Conservation (phyloP, 1,140 invertebrate species). For the Sycophila sp. region DNA sequence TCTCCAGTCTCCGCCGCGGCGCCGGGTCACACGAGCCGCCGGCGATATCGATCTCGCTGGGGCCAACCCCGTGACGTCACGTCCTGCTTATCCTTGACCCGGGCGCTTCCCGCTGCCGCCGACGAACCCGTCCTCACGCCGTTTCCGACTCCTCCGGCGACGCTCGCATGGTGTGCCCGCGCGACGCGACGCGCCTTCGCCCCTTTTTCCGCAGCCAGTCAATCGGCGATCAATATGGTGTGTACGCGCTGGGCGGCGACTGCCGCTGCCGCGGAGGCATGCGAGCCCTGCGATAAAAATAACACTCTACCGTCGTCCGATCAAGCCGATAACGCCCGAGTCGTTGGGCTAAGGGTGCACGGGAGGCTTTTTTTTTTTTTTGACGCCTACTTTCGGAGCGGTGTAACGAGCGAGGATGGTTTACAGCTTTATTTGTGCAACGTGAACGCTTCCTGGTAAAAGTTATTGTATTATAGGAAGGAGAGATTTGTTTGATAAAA, state of each 20-base stretch:
- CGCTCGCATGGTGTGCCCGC: background rate
- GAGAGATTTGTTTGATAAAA: too few species aligned
- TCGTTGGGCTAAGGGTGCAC: background rate
- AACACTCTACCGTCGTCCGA: background rate
- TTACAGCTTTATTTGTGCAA: too few species aligned
- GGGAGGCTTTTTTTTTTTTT: too few species aligned
- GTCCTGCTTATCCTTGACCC: conserved; percentile 66
- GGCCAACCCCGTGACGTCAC: conserved; percentile 56
- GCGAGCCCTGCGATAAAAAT: background rate
- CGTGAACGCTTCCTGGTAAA: too few species aligned
- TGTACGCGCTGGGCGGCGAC: too few species aligned
- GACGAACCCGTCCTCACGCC: conserved; percentile 43
- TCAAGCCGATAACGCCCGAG: background rate
- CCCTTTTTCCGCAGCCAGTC: too few species aligned
- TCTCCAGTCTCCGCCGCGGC: background rate
- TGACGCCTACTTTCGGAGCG: too few species aligned
- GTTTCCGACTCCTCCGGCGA: background rate
- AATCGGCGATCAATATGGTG: background rate
- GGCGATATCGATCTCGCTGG: conserved; percentile 59
- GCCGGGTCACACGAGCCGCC: conserved; percentile 45
- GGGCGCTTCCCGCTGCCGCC: conserved; percentile 13
- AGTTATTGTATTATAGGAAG: too few species aligned
- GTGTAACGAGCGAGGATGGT: too few species aligned
- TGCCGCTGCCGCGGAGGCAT: background rate
- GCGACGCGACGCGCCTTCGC: background rate